Base-by-base conservation (phyloP, 2,113 vertebrate species). In the Xiphorhynchus elegans region DNA sequence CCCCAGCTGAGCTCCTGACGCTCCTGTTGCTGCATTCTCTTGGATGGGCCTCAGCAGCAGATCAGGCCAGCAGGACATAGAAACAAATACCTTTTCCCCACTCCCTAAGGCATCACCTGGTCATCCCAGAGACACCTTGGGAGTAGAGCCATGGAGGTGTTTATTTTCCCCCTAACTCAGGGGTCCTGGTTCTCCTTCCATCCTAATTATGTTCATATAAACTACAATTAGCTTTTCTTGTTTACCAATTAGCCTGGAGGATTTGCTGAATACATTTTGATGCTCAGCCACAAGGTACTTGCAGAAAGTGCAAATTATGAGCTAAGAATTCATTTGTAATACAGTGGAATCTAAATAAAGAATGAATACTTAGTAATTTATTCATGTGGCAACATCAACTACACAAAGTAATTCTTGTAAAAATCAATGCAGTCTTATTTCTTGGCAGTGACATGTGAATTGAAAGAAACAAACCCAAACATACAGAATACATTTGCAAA, bases 211-310 rank as follows among this genome's bases (percentile, higher is more conserved):
- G 25, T 80, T 95, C 26, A 2, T 90, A 89, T 73, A 81, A 88
- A 90, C 75, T 92, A 89, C 70, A 95, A 94, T 97, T 95, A 96
- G 44, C 35, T 90, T 95, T 96, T 97, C 84, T 72, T 95, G 49
- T 92, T 97, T 97, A 95, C 74, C 82, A 94, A 75, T 97, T 97
- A 97, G 76, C 84, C 76, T 42, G 81, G 72, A 96, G 93, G 69
- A 95, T 96, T 90, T 94, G 39, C 88, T 95, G 87, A 96, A 96
- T 89, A 29, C 17, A 84, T 96, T 87, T 83, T 85, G 91, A 95
- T 86, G 78, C 49, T 93, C 49, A 86, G 95, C 63, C 77, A 96
- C 91, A 87, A 97, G 72, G 59, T 95, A 82, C 76, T 96, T 90
- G 24, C 62, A 93, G 55, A 91, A 97, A 92, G 95, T 92, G 92